These are phyloP conservation scores for Danaus chrysippus DNA, from an alignment of 2,888 invertebrate species.

Conservation along the genomic window DNA sequence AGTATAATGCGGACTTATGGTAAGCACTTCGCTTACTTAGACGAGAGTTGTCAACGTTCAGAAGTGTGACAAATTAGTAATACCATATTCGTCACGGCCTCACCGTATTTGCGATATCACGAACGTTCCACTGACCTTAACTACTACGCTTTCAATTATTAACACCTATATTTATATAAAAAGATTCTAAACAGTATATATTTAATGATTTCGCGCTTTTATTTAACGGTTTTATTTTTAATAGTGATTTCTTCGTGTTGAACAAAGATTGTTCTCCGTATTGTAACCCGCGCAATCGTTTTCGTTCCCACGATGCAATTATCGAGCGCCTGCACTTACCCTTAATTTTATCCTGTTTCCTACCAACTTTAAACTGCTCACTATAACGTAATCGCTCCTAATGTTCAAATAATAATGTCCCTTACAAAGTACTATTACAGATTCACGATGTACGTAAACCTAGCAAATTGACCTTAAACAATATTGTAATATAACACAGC, in stretches of 20 bases:
- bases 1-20: not conserved
- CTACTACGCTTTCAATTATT: constrained; percentile 57
- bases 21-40: not conserved
- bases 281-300: constrained; percentile 35
- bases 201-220: too few relatives aligned
- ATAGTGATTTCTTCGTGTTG: too few relatives aligned
- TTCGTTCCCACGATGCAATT: constrained; percentile 72
- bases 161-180: not conserved
- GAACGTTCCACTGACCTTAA: constrained; percentile 56
- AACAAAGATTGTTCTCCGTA: constrained; percentile 7
- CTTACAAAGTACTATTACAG: not conserved
- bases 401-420: not conserved
- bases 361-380: constrained; percentile 44
- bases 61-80: constrained; percentile 44
- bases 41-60: constrained; percentile 17
- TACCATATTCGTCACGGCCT: constrained; percentile 52
- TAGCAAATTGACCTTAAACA: too few relatives aligned
- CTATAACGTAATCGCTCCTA: constrained; percentile 11
- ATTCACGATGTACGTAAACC: too few relatives aligned
- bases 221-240: too few relatives aligned
- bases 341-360: constrained; percentile 60
- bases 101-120: constrained; percentile 44
- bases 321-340: constrained; percentile 69
- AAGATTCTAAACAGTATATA: not conserved
- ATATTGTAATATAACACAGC: too few relatives aligned